phyloP scores from a whole-genome alignment of 2,797 vertebrate species.

The Glyptemys insculpta region DNA sequence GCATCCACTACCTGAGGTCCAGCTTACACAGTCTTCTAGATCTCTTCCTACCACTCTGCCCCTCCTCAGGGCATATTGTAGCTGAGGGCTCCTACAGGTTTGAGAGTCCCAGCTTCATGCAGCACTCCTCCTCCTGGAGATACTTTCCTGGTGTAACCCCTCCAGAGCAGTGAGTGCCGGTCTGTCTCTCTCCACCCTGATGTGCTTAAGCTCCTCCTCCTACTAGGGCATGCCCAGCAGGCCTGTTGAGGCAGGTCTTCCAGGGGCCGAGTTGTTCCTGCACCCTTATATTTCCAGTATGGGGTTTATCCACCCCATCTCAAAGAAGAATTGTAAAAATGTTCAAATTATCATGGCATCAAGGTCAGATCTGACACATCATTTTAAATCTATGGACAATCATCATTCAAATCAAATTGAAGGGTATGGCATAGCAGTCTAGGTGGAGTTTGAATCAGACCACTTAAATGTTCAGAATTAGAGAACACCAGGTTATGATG shows the following conservation, averaged over 20 bases:
- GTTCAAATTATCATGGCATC: not conserved
- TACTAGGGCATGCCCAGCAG: not conserved
- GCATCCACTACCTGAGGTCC: too few species aligned
- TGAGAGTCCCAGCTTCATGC: too few species aligned
- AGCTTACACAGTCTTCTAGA: too few species aligned
- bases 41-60: too few species aligned
- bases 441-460: not conserved
- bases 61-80: too few species aligned
- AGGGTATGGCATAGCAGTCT: fast-evolving
- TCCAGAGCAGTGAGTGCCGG: too few species aligned
- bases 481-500: not conserved
- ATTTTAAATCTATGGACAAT: not conserved
- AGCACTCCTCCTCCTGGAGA: too few species aligned
- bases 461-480: not conserved
- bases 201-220: not conserved
- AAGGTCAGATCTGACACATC: not conserved
- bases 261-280: not conserved
- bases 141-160: too few species aligned
- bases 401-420: not conserved
- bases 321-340: not conserved
- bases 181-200: too few species aligned
- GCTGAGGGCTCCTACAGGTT: too few species aligned
- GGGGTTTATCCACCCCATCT: too few species aligned
- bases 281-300: not conserved
- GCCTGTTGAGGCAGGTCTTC: not conserved